phyloP scores from a whole-genome alignment of 1,140 invertebrate genomes.

The Drosophila tropicalis region DNA sequence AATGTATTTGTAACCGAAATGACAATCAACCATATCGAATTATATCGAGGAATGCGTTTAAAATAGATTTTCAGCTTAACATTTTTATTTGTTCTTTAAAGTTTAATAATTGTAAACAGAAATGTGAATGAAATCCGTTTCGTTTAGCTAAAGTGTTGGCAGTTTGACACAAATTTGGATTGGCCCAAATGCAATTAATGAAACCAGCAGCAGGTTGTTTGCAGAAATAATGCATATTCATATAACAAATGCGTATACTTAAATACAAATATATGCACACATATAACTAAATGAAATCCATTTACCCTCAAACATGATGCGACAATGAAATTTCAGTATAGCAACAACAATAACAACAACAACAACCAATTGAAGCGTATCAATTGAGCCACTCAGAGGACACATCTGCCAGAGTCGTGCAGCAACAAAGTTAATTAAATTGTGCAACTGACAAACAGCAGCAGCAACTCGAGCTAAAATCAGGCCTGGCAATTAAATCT shows the following conservation, averaged over 20 bases:
- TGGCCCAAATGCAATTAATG: constrained; percentile 25
- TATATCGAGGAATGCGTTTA: too few species aligned
- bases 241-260: background rate
- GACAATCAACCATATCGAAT: background rate
- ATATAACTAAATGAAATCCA: constrained; percentile 42
- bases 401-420: constrained; percentile 46
- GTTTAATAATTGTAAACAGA: background rate
- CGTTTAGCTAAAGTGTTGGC: background rate
- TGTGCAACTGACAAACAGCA: constrained; percentile 49
- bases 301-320: constrained; percentile 37
- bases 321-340: constrained; percentile 52
- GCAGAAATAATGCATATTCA: background rate
- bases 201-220: constrained; percentile 28
- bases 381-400: constrained; percentile 36
- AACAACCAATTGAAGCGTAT: background rate
- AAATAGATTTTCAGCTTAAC: too few species aligned
- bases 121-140: background rate
- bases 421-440: constrained; percentile 75
- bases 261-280: constrained; percentile 3
- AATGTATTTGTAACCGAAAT: background rate
- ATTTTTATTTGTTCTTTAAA: too few species aligned
- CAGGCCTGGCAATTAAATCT: constrained; percentile 56
- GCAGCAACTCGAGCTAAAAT: constrained; percentile 8
- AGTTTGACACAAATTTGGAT: constrained; percentile 22
- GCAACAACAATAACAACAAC: constrained; percentile 38